phyloP scores from a whole-genome alignment of 2,888 invertebrate genomes.

The Scotopteryx bipunctaria region DNA sequence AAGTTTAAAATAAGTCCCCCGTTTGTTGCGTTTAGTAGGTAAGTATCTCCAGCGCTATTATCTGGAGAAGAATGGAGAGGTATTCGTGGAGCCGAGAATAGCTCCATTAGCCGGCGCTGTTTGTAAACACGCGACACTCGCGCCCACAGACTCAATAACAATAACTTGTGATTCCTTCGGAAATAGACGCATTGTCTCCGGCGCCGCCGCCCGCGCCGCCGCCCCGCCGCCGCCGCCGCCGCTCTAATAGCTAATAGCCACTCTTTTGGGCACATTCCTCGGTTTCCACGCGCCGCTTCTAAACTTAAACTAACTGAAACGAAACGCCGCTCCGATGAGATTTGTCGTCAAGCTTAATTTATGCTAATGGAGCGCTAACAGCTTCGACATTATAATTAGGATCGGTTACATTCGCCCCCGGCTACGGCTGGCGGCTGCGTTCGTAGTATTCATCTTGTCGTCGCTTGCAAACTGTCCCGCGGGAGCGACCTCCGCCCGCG shows the following conservation, averaged over 20 bases:
- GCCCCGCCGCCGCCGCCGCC: too few relatives aligned
- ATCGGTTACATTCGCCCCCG: conserved; percentile 41
- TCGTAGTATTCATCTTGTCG: too few relatives aligned
- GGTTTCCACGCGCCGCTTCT: conserved; percentile 49
- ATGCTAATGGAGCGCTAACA: conserved; percentile 74
- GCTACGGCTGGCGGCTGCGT: conserved; percentile 2
- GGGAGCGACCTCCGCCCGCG: conserved; percentile 13
- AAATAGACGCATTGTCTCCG: conserved; percentile 47
- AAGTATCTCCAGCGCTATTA: conserved; percentile 20
- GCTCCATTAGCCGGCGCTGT: conserved; percentile 68
- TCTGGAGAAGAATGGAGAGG: conserved; percentile 38
- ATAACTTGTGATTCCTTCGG: conserved; percentile 15
- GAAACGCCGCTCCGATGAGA: conserved; percentile 49
- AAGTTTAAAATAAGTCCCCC: conserved; percentile 2
- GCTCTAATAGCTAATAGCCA: conserved; percentile 28
- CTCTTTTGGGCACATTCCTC: conserved; percentile 54
- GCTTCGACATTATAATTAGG: conserved; percentile 59
- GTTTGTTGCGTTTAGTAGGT: too few relatives aligned
- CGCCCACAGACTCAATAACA: conserved; percentile 24
- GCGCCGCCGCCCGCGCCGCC: conserved; percentile 33
- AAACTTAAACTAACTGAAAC: conserved; percentile 57
- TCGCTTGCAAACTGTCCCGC: too few relatives aligned
- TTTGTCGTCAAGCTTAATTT: conserved; percentile 71
- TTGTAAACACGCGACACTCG: conserved; percentile 62
- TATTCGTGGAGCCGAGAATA: conserved; percentile 51